Base-by-base conservation (phyloP, 2,113 vertebrate species). In the Ifrita kowaldi region DNA sequence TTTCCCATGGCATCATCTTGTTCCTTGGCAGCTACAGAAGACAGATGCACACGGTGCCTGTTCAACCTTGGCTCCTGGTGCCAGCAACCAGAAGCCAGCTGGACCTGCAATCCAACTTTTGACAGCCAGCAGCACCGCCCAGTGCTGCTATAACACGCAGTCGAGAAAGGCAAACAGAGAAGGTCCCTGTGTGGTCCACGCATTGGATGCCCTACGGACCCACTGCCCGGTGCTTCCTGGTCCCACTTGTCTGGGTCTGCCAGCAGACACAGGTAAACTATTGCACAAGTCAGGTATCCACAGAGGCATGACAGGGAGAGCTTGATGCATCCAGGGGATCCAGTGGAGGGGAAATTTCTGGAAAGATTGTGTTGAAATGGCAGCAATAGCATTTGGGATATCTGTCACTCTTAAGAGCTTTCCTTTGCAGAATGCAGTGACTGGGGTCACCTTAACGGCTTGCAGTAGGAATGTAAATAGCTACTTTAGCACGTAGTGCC, bases 1-100 rank as follows among this genome's bases (percentile, higher is more conserved):
- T 89, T 95, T 96, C 80, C 83, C 76, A 84, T 85, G 59, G 88
- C 63, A 96, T 92, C 92, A 80, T 93, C 94, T 76, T 88, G 46
- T 93, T 96, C 93, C 64, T 93, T 96, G 95, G 96, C 94, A 96
- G 91, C 80, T 81, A 81, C 19, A 80, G 88, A 86, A 90, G 89
- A 95, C 71, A 95, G 95, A 93, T 74, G 83, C 64, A 70, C 77
- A 89, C 33, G 83, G 42, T 89, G 60, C 76, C 64, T 90, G 68
- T 22, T 92, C 76, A 93, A 32, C 64, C 64, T 92, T 90, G 83
- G 63, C 35, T 93, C 23, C 55, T 77, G 23, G 39, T 74, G 55
- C 50, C 68, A 84, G 56, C 42, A 92, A 86, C 21, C 33, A 93
- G 83, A 70, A 92, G 83, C 74, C 85, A 97, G 90, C 47, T 63